A percentile compares a stretch with the other conserved stretches of the same genome.
These are phyloP conservation scores for Dorcus parallelipipedus DNA, from an alignment of 2,888 invertebrate species.

Conservation along the genomic window DNA sequence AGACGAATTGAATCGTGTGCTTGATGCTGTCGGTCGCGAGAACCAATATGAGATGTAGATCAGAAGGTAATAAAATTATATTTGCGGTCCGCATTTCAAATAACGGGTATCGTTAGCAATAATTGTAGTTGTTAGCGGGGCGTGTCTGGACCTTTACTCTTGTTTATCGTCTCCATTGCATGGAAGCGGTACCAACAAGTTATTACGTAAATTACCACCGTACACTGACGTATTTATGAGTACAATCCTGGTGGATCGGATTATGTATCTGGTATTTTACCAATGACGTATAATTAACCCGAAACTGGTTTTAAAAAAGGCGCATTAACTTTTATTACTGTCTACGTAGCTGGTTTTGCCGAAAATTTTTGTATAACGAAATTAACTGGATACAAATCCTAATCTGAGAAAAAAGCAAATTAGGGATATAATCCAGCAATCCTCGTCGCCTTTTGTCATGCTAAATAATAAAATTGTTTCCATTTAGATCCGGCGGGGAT, in stretches of 20 bases:
- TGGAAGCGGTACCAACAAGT: not conserved
- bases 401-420: no score
- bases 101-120: conserved; percentile 41
- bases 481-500: not conserved
- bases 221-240: no score
- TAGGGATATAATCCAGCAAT: no score
- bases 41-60: conserved; percentile 19
- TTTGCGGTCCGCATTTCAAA: conserved; percentile 39
- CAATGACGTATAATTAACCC: no score
- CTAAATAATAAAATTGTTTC: not conserved
- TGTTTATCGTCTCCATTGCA: not conserved
- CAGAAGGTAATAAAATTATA: conserved; percentile 40
- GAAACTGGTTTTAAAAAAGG: no score
- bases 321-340: no score
- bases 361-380: no score
- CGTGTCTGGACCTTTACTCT: conserved; percentile 26
- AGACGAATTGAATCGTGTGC: not conserved
- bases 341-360: no score
- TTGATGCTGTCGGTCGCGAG: not conserved
- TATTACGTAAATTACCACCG: not conserved
- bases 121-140: conserved; percentile 43
- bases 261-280: not conserved
- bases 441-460: not conserved
- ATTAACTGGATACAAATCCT: no score
- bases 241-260: not conserved